Evolutionary conservation across 1,140 invertebrate species (phyloP), one percentile per base, ranked within the genome.

Genomic region (Drosophila murphyi): DNA sequence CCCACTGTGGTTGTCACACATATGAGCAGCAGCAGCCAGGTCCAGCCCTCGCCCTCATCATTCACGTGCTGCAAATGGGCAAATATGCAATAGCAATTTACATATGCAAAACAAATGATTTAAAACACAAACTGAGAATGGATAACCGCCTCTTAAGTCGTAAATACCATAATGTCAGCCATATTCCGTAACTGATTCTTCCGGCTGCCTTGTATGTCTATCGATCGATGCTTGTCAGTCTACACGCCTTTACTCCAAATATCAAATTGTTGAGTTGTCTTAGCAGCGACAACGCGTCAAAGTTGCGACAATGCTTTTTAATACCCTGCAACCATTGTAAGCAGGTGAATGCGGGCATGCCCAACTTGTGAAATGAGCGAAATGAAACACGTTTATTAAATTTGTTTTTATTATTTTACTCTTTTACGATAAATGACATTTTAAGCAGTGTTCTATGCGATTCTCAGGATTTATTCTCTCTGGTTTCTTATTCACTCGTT

Each of bases 1-100:
- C 97, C 83, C 34, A 98, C 67, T 8, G 96, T 97, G 31, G 96
- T 96, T 3, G 95, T 94, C 47, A 95, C 77, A 12, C 95, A 80
- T 12, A 92, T 82, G 3, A 68, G n/a, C n/a, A 88, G 45, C 37
- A 91, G 39, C 10, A 91, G 51, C 8, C 80, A 70, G 0, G 80
- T 87, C 90, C 90, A 91, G 5, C 86, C 65, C 5, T 68, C 59
- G 28, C 7, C 31, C 32, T 52, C 8, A 45, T 76, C 67, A 28
- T 70, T 63, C 12, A 83, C 69, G 37, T 80, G 78, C 82, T 86
- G 76, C 10, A 65, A 86, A 29, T 41, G n/a, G 29, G 31, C 8
- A 61, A 37, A 8, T 3, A 20, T 43, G 29, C 20, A 35, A 10
- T 31, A 0, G 29, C 12, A 59, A 62, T 65, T 62, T 12, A 41